Evolutionary conservation across 92 coral and sea anemone genomes (phyloP), one percentile per base, ranked within the genome.

Genomic region (Epizoanthus rinbou): DNA sequence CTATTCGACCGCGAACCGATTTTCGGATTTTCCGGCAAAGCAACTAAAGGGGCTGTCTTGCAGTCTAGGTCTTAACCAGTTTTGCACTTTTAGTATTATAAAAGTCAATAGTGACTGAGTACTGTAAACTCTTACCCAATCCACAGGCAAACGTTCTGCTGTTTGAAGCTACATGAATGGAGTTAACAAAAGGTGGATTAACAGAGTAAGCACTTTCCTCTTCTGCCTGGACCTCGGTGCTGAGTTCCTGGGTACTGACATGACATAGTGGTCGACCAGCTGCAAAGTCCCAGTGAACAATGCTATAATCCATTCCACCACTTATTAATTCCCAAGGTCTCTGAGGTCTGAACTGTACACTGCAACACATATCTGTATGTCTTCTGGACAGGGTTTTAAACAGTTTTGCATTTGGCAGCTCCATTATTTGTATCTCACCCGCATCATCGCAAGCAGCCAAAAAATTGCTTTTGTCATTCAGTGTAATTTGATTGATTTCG

Each of bases 181-280:
- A 94, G 85, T 96, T 97, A 25, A 92, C 93, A 94, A 91, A 96
- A 0, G 98, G 99, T 70, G 99, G 99, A 64, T 96, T 96, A 53
- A 96, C 54, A 8, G 86, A 79, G 73, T 90, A 88, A 10, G 73
- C 85, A 33, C 82, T 89, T 56, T 23, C 79, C 5, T 1, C 71
- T 80, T 84, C 87, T 0, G 47, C 35, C 58, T 31, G 74, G 31
- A 81, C 84, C 39, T 10, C 88, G 18, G 84, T 62, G 64, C 43
- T 87, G 9, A 88, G 69, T 70, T 94, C 92, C 74, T 88, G 94
- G 33, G 88, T 84, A 80, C 91, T 85, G 21, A 87, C 82, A 28
- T 91, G 86, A 54, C 93, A 92, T 25, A 76, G 79, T 1, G 86
- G 82, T 79, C 94, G 87, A 9, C 99, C 99, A 43, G 97, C 86